Conservation (phyloP, 2,888 invertebrate species). For the Acleris holmiana region DNA sequence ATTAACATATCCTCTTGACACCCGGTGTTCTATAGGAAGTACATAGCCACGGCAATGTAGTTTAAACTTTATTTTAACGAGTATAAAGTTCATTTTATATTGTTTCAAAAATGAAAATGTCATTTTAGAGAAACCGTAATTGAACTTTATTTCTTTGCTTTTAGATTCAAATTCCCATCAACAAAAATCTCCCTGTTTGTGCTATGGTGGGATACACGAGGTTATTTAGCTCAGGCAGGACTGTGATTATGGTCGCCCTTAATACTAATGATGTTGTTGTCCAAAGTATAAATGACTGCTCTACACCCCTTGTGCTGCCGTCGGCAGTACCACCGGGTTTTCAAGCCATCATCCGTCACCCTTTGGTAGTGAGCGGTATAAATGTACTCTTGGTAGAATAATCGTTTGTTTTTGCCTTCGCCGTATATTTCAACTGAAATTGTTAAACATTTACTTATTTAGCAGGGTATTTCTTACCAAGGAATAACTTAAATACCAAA, state of each 20-base stretch:
- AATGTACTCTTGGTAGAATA: slow-evolving; percentile 14
- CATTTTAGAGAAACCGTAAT: no score
- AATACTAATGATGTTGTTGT: slow-evolving; percentile 1
- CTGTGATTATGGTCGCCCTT: slow-evolving; percentile 21
- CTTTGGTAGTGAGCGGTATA: slow-evolving; percentile 21
- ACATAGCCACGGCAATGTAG: no score
- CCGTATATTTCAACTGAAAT: slow-evolving; percentile 8
- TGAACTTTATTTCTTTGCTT: no score
- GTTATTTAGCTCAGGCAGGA: neutral
- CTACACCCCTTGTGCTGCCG: slow-evolving; percentile 23
- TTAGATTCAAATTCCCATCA: no score
- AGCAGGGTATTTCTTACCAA: neutral
- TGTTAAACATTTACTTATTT: neutral
- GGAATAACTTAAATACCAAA: no score
- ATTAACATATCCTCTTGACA: no score
- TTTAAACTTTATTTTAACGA: no score
- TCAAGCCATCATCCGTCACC: neutral
- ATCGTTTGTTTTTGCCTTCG: slow-evolving; percentile 16
- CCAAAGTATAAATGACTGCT: slow-evolving; percentile 20
- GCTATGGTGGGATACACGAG: no score
- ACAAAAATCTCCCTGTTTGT: no score
- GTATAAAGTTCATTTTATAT: no score
- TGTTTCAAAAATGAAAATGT: no score
- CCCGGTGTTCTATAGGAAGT: no score
- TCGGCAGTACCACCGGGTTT: slow-evolving; percentile 32